Evolutionary conservation across 2,888 invertebrate species (phyloP).

Genomic region (Anagyrus pseudococci): DNA sequence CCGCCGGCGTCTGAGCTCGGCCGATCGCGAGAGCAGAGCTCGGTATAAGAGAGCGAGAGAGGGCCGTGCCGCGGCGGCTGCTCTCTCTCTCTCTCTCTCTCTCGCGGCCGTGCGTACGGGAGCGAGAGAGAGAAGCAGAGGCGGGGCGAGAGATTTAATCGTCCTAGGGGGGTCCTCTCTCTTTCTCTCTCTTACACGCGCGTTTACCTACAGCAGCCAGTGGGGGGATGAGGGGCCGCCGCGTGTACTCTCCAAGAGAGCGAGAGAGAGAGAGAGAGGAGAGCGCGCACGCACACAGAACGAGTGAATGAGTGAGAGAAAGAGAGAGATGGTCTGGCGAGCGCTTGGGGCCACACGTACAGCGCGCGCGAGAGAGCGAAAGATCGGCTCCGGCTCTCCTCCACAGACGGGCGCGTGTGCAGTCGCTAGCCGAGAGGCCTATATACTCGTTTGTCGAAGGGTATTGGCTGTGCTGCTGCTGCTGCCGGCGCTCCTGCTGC

Average conservation of each 20-base stretch:
- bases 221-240: constrained; percentile 45
- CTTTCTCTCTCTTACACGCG: constrained; percentile 17
- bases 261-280: constrained; percentile 30
- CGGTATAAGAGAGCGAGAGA: too few species aligned
- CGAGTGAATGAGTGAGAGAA: neutral
- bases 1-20: too few species aligned
- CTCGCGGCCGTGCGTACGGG: constrained; percentile 50
- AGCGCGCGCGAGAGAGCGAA: constrained; percentile 33
- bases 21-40: too few species aligned
- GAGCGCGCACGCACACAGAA: neutral
- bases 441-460: constrained; percentile 57
- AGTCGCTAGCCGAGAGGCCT: constrained; percentile 58
- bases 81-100: constrained; percentile 9
- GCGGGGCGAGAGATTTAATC: constrained; percentile 47
- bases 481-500: constrained; percentile 2
- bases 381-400: constrained; percentile 16
- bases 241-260: constrained; percentile 43
- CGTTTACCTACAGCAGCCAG: constrained; percentile 41
- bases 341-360: too few species aligned
- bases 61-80: too few species aligned
- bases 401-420: constrained; percentile 48
- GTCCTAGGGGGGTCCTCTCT: constrained; percentile 48
- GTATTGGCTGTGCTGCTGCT: constrained; percentile 46
- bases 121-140: constrained; percentile 25
- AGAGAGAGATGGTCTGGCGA: neutral